Evolutionary conservation across 2,797 vertebrate genomes (phyloP).

Genomic region (Coccyzus lansbergi): DNA sequence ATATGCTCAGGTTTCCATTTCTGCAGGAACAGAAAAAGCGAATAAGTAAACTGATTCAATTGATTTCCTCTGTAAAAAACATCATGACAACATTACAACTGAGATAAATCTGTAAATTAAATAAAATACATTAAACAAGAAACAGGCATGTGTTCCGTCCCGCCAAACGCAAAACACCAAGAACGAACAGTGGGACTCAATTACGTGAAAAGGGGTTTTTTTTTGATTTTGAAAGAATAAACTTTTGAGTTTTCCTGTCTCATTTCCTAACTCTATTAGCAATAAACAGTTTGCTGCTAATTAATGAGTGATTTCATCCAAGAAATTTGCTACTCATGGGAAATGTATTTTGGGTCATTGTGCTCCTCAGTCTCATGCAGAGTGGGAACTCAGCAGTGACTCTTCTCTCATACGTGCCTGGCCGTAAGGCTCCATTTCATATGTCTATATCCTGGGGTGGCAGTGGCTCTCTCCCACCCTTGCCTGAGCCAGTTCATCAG

Average conservation of each 20-base stretch:
- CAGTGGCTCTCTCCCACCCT: background rate
- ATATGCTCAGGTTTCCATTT: constrained; percentile 2
- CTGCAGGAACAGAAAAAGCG: constrained; percentile 6
- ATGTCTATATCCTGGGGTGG: accelerated
- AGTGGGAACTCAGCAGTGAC: accelerated
- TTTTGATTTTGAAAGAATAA: background rate
- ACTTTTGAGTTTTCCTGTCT: background rate
- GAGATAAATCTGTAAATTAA: constrained; percentile 7
- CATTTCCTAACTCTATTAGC: background rate
- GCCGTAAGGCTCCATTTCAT: background rate
- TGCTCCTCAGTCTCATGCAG: background rate
- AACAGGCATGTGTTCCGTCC: background rate
- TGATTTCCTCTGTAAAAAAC: constrained; percentile 16
- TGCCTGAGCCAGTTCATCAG: background rate
- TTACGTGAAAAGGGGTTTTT: background rate
- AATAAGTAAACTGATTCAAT: background rate
- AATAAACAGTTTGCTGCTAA: background rate
- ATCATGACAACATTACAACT: background rate
- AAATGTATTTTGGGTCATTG: background rate
- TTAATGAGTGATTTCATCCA: background rate
- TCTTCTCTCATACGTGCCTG: background rate
- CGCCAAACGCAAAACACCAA: background rate
- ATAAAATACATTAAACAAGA: constrained; percentile 20
- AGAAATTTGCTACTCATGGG: background rate
- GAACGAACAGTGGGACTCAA: background rate